phyloP scores from a whole-genome alignment of 2,113 vertebrate species.

The Tetrao urogallus region DNA sequence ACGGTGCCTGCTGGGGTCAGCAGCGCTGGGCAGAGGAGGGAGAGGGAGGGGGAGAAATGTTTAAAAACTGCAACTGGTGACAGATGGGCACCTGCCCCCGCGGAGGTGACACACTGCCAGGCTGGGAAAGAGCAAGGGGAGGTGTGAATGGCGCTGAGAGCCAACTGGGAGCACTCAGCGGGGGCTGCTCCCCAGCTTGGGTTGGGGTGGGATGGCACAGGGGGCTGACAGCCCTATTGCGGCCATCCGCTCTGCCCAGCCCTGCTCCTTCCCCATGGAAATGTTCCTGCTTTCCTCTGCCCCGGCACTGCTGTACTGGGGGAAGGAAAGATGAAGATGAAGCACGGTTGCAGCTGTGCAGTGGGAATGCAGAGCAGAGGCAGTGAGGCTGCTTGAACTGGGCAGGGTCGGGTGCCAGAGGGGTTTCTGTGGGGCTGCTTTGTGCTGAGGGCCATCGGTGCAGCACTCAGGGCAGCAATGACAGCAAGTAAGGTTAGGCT shows the following conservation, averaged over 20 bases:
- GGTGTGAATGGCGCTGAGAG: constrained; percentile 62
- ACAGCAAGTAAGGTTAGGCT: background rate
- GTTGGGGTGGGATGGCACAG: background rate
- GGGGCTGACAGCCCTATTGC: background rate
- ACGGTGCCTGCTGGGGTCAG: background rate
- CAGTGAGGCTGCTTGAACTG: rapidly evolving
- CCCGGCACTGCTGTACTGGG: background rate
- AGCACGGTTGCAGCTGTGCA: background rate
- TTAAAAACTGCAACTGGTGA: background rate
- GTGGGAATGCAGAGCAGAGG: background rate
- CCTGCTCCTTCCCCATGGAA: background rate
- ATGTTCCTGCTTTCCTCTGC: background rate
- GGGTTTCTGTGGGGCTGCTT: background rate
- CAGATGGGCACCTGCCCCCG: constrained; percentile 54
- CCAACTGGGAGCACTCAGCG: background rate
- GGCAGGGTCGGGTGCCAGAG: background rate
- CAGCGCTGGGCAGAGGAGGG: background rate
- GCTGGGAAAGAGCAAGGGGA: constrained; percentile 57
- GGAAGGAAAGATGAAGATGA: background rate
- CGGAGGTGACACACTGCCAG: background rate
- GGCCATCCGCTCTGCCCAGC: background rate
- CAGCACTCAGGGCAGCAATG: background rate
- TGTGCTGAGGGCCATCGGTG: background rate
- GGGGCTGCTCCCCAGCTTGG: background rate
- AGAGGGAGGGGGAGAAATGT: background rate